Base-by-base conservation (phyloP, 2,888 invertebrate genomes). In the Nephrotoma guestfalica region DNA sequence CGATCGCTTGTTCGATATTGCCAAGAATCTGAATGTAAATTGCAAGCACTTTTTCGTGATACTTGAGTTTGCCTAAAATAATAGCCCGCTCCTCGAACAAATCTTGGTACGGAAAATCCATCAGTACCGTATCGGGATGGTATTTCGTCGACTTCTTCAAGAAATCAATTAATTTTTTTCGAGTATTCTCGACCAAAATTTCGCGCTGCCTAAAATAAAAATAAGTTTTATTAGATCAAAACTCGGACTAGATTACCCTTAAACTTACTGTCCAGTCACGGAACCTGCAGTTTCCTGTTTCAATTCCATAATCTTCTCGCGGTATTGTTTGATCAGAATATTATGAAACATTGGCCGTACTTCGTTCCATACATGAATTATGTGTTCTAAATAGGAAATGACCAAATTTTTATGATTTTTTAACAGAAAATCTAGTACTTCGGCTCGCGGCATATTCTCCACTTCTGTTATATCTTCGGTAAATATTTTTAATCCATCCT, bases 21-120 rank as follows among this genome's bases (percentile, higher is more conserved):
- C 97, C 95, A 87, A 99, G 92, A 45, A 97, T 94, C 89, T 97
- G 95, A 30, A 98, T 95, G 90, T 99, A 99, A 89, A 99, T 97
- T 0, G 96, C 95, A 85, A 99, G 92, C 0, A 98, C 98, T 90
- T 98, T 96, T 89, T 98, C 97, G 90, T 99, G 99, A 88, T 96
- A 90, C 0, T 97, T 97, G 41, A 99, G 92, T 89, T 96, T 95
- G 0, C 98, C 99, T 83, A 99, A 92, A 87, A 99, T 95, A n/a
- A 99, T 93, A 0, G 99, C 99, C 87, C 98, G 93, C 91, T 99
- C 99, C 90, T 99, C 98, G 89, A 96, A 95, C 89, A 99, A 92
- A 87, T 94, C 93, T 89, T 98, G 95, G 83, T 94, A 94, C 0
- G 98, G 98, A 89, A 99, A 97, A 90, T 97, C 96, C 40, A 96